phyloP scores from a whole-genome alignment of 2,888 invertebrate species.

The Agriopis leucophaearia region DNA sequence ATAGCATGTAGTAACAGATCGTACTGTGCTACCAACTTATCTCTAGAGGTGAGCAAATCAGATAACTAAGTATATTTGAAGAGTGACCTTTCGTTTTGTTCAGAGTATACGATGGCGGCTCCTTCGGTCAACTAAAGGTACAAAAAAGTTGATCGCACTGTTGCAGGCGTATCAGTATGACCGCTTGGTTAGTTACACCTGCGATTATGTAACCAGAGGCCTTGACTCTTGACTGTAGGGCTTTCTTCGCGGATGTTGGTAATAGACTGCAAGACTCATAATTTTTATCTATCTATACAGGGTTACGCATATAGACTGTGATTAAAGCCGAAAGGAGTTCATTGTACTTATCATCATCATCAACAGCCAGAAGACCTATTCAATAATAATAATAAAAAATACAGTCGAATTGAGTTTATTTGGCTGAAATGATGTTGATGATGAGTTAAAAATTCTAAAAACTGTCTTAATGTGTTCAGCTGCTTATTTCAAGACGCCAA shows the following conservation, averaged over 20 bases:
- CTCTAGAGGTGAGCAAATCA: neutral
- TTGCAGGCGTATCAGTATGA: slow-evolving; percentile 7
- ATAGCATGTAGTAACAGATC: slow-evolving; percentile 20
- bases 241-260: slow-evolving; percentile 32
- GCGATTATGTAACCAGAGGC: slow-evolving; percentile 38
- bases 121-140: too few species aligned
- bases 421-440: too few species aligned
- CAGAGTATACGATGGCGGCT: neutral
- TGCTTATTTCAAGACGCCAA: too few species aligned
- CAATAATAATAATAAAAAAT: too few species aligned
- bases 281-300: too few species aligned
- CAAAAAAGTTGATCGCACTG: neutral
- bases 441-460: too few species aligned
- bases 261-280: neutral
- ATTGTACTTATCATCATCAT: too few species aligned
- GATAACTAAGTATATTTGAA: neutral
- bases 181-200: slow-evolving; percentile 18
- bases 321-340: too few species aligned
- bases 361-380: too few species aligned
- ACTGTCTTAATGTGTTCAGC: too few species aligned
- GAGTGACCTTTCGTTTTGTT: neutral
- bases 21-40: neutral
- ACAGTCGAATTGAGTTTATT: too few species aligned
- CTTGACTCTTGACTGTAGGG: slow-evolving; percentile 34
- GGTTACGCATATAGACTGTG: too few species aligned